Base-by-base conservation (phyloP, 1,140 invertebrate species). In the Magallana ariakensis region DNA sequence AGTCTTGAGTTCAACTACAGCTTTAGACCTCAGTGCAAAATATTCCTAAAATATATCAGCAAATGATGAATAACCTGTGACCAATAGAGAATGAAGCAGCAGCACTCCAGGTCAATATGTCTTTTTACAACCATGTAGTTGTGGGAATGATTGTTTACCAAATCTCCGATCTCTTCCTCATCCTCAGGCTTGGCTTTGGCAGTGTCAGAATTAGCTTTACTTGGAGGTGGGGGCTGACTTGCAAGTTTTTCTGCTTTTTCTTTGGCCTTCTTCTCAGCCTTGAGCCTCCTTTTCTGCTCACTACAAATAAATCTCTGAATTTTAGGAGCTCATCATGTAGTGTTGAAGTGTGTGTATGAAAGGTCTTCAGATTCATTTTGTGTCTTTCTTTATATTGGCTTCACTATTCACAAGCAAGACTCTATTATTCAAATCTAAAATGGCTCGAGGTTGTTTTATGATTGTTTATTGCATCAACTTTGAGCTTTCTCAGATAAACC, bases 221-320 rank as follows among this genome's bases (percentile, higher is more conserved):
- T 33, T 75, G 66, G 66, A 11, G 66, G 66, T 75, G 66, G 66
- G 66, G 66, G 66, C 66, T 75, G 66, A 13, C 15, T 87, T 9
- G 46, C 46, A 6, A 94, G 94, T 66, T 98, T 99, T 93, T 98
- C 97, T n/a, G 96, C 96, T 94, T 99, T 99, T 93, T 98, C 97
- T 93, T 98, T 97, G 10, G 97, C 96, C 93, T 99, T 99, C 93
- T 99, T 97, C 94, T 99, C 97, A 19, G 97, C 97, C 95, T 99
- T 99, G 75, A 97, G 92, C 55, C 97, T 96, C 70, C 98, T 96
- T 95, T 99, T 99, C 84, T 97, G 95, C 95, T 99, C 98, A 96
- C 98, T 99, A 90, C 83, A 90, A 93, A 22, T 22, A n/a, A 15
- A 22, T 26, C 9, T 22, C 8, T 10, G 7, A n/a, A 1, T 80